These are phyloP conservation scores for Psittacus erithacus DNA, from an alignment of 2,113 vertebrate species.

Conservation along the genomic window DNA sequence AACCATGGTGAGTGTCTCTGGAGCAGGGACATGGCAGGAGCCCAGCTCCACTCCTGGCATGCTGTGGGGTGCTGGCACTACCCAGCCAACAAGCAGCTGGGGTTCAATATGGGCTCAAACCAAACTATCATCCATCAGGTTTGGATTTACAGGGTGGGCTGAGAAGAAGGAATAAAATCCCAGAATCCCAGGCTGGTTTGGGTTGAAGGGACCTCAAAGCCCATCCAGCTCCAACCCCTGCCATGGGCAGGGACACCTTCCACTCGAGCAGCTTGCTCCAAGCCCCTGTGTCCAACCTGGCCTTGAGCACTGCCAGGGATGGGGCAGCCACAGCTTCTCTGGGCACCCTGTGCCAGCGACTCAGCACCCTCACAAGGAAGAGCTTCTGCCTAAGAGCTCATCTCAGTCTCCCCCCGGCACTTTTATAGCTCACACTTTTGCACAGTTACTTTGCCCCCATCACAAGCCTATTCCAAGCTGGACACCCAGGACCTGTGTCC, in stretches of 20 bases:
- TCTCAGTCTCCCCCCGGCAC: neutral
- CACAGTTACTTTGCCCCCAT: neutral
- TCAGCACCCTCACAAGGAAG: neutral
- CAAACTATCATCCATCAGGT: neutral
- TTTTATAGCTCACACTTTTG: neutral
- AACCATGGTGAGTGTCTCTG: fast-evolving
- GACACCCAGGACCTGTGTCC: neutral
- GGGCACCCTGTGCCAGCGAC: neutral
- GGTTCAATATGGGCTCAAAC: neutral
- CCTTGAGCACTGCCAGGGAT: too few species aligned
- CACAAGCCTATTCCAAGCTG: fast-evolving
- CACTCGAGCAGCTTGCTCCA: neutral
- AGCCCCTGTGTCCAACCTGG: neutral
- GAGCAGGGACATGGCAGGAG: neutral
- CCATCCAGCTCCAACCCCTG: neutral
- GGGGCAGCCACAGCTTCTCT: too few species aligned
- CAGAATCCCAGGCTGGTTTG: neutral
- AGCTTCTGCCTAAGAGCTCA: neutral
- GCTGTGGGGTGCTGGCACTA: neutral
- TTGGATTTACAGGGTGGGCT: neutral
- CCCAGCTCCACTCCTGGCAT: neutral
- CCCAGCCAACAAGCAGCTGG: neutral
- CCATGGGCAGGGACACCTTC: neutral
- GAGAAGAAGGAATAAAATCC: neutral
- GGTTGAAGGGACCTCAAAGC: neutral